Evolutionary conservation across 2,888 invertebrate species (phyloP), one percentile per base, ranked within the genome.

Genomic region (Xiphydria camelus): DNA sequence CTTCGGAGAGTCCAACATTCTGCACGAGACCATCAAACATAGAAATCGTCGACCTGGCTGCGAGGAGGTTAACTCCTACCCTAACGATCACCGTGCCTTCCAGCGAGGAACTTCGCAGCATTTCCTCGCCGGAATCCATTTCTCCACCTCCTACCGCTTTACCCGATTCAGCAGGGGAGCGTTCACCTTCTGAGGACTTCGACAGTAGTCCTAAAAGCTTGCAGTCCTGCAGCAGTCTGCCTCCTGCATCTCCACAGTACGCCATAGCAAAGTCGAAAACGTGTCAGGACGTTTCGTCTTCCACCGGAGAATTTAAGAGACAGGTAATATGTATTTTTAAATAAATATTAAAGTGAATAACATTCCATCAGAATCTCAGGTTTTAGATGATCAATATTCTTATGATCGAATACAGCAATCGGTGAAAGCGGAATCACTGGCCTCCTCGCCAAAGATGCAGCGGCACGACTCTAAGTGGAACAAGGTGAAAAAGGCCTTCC

Each of bases 401-500:
- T n/a, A n/a, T n/a, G n/a, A n/a, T n/a, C n/a, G n/a, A n/a, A n/a
- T n/a, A n/a, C 23, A 61, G 62, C 47, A 48, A 41, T 47, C 54
- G 9, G 17, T 45, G 25, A 57, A 51, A 20, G 57, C 49, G n/a
- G 53, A 57, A 23, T 55, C 47, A 9, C 53, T 59, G 26, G 59
- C 56, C 9, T 55, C 61, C 5, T 70, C 71, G 4, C 70, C 74
- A 33, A 70, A 70, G 32, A 61, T 79, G 57, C 78, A 81, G 18
- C 79, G 82, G 12, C 77, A 81, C 18, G 78, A 82, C 57, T 87
- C 87, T 47, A 86, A 86, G 72, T 89, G 88, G 88, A 82, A 82
- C 34, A 84, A 85, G 67, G 86, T 88, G 48, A 86, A 89, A 75
- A 78, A 86, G 64, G 85, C 87, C 20, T 87, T 87, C 75, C 78